Evolutionary conservation across 2,888 invertebrate species (phyloP).

Genomic region (Sphaerophoria taeniata): DNA sequence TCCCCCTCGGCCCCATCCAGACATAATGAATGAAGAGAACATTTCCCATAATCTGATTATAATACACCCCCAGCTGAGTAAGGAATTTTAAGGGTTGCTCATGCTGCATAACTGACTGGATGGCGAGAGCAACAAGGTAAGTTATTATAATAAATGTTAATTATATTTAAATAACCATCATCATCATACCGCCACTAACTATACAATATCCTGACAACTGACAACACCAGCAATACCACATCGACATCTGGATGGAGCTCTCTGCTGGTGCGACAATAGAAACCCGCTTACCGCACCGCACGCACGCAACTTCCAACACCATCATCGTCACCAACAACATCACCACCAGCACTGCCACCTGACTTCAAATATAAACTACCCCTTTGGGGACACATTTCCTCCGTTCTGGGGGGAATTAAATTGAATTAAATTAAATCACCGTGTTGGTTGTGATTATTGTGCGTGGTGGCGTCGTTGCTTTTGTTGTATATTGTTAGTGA

Average conservation of each 20-base stretch:
- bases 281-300: background rate
- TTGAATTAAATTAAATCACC: constrained; percentile 71
- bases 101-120: background rate
- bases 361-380: background rate
- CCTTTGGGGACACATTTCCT: constrained; percentile 39
- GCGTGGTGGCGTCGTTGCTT: background rate
- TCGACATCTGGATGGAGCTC: constrained; percentile 15
- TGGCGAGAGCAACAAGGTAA: constrained; percentile 36
- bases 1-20: constrained; percentile 9
- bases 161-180: constrained; percentile 72
- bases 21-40: constrained; percentile 58
- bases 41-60: constrained; percentile 65
- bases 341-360: background rate
- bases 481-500: constrained; percentile 20
- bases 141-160: constrained; percentile 74
- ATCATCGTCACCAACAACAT: background rate
- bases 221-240: constrained; percentile 63
- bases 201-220: constrained; percentile 68
- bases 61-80: constrained; percentile 33
- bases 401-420: constrained; percentile 46
- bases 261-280: background rate
- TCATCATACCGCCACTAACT: constrained; percentile 60
- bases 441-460: constrained; percentile 36
- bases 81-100: constrained; percentile 4
- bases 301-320: background rate